Base-by-base conservation (phyloP, 2,113 vertebrate species). In the Verasper variegatus region DNA sequence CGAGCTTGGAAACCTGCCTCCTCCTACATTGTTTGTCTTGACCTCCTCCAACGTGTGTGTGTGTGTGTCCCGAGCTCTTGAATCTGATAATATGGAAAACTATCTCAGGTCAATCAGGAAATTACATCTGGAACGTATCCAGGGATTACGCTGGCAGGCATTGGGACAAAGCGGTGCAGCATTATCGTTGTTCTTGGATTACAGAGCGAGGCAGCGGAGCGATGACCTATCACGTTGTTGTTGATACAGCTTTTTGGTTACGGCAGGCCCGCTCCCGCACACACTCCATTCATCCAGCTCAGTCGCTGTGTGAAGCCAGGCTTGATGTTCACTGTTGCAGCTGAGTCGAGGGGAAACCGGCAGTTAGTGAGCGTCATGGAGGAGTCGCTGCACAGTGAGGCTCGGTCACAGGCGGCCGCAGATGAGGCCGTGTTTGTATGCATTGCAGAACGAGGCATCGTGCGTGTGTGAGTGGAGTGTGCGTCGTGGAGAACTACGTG, bases 231-330 rank as follows among this genome's bases (percentile, higher is more conserved):
- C 76, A 31, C 37, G 61, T 40, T 7, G 71, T 49, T 86, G 88
- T 89, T 86, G 85, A 83, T 76, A 71, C 85, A 88, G 90, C 86
- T 87, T 85, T 84, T 74, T 61, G 80, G 68, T 65, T 40, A 42
- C 17, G 11, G 14, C 45, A 9, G 59, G 65, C 64, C 71, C 23
- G 45, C 23, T 26, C 27, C 51, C 56, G 26, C 84, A 26, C 73
- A 40, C 37, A 40, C 37, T 71, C 70, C 3, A 21, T 56, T n/a
- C 18, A 52, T 52, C 5, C 51, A 5, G 45, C 45, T 47, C 45
- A 47, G 45, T 47, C 45, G 14, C 45, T 17, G 45, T 47, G 45
- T 47, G 45, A 5, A 47, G 45, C 45, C 45, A 15, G 45, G 14
- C 15, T 17, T 18, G 45, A 18, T 49, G 45, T 7, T 42, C 40